Conservation (phyloP, 1,140 invertebrate species). For the Antheraea mylitta region DNA sequence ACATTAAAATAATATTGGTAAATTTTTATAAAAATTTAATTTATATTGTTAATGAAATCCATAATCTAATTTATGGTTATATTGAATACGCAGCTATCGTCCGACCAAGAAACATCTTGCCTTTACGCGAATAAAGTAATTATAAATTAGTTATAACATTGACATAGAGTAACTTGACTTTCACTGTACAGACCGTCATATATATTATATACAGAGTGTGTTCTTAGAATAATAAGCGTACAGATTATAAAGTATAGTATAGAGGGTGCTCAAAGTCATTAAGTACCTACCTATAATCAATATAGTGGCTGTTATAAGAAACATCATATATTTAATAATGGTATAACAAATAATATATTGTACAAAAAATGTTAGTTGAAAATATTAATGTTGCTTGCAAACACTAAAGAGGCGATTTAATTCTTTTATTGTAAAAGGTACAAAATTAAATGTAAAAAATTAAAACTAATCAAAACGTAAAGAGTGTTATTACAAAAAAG, state of each 20-base stretch:
- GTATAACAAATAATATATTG: not conserved
- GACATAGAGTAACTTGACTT: conserved; percentile 13
- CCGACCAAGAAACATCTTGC: conserved; percentile 35
- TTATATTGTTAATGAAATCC: conserved; percentile 7
- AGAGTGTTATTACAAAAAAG: too few species aligned
- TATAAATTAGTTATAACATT: not conserved
- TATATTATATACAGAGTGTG: not conserved
- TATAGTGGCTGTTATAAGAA: not conserved
- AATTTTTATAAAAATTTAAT: too few species aligned
- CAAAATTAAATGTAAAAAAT: not conserved
- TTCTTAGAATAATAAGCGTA: conserved; percentile 1
- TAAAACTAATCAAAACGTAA: too few species aligned
- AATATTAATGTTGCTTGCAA: conserved; percentile 5
- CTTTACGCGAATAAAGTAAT: conserved; percentile 24
- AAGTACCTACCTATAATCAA: not conserved
- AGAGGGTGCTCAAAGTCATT: not conserved
- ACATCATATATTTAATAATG: not conserved
- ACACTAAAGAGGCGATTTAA: too few species aligned
- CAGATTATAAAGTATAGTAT: not conserved
- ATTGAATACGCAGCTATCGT: conserved; percentile 32
- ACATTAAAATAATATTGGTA: not conserved
- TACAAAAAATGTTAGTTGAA: not conserved
- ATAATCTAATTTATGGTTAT: not conserved
- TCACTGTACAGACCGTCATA: not conserved
- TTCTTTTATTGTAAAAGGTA: too few species aligned